Evolutionary conservation across 2,888 invertebrate genomes (phyloP), one percentile per base, ranked within the genome.

Genomic region (Amitus sp.): DNA sequence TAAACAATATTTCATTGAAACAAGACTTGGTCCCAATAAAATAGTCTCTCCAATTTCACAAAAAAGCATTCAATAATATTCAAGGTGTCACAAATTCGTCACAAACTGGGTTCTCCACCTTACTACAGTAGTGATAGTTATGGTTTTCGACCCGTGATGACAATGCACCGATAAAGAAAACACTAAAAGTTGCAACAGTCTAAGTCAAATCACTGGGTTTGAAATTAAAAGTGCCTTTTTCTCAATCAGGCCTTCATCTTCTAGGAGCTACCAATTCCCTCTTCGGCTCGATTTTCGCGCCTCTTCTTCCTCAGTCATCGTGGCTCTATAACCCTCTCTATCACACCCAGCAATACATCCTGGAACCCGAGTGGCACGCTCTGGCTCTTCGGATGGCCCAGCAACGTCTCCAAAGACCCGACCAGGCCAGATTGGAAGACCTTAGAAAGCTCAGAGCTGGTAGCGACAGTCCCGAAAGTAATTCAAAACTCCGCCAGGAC

Each of bases 201-300:
- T n/a, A n/a, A n/a, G n/a, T n/a, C n/a, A n/a, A n/a, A n/a, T n/a
- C n/a, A n/a, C n/a, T n/a, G n/a, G n/a, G n/a, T 43, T 12, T 7
- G 15, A 3, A 28, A 47, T 17, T 17, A 33, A 47, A 47, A 20
- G 10, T 33, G 5, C 19, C 19, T 28, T 45, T 23, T 51, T 47
- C 40, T 57, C 17, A 52, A 43, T 15, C 72, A 82, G 81, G 80
- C 73, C 74, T 82, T 58, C 79, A 80, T 64, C 73, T 80, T 20
- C 69, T 80, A 46, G 77, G 80, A 47, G 79, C 82, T 1, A 78
- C 78, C 1, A 77, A 78, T 56, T 79, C 82, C 2, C 68, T 81
- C 6, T 80, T 82, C 45, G 80, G 80, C n/a, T 81, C 82, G 64
- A 78, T 82, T 71, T 81, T 82, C 55, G 82, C 79, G 1, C 81